Evolutionary conservation across 2,113 vertebrate species (phyloP).

Genomic region (Maccullochella peelii): DNA sequence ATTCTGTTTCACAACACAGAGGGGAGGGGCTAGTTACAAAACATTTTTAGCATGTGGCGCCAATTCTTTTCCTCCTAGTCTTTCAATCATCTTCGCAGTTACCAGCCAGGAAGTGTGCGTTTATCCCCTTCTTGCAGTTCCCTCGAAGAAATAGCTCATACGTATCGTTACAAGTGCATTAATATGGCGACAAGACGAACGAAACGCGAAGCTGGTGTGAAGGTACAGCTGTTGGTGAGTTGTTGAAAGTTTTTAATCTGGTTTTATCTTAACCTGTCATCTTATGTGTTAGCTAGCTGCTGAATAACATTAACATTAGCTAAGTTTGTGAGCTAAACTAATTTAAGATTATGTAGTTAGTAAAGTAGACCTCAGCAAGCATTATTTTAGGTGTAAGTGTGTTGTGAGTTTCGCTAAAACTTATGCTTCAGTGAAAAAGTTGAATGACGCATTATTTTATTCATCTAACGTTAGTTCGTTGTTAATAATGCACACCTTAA

Average conservation of each 20-base stretch:
- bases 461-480: not conserved
- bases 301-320: not conserved
- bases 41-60: slow-evolving; percentile 60
- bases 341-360: no score
- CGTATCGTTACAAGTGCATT: accelerated
- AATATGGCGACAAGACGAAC: slow-evolving; percentile 42
- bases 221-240: slow-evolving; percentile 10
- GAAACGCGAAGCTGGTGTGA: slow-evolving; percentile 12
- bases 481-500: not conserved
- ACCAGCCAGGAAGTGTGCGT: not conserved
- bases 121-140: accelerated
- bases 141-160: not conserved
- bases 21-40: slow-evolving; percentile 61
- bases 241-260: not conserved
- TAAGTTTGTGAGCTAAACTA: not conserved
- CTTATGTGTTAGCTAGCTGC: not conserved
- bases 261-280: not conserved
- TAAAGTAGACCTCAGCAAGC: not conserved
- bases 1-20: slow-evolving; percentile 50
- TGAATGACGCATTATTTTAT: accelerated
- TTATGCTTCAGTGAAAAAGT: not conserved
- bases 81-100: accelerated
- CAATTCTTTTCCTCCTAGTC: not conserved
- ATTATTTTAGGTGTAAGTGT: not conserved
- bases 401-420: not conserved